phyloP scores from a whole-genome alignment of 2,113 vertebrate species.

The Hemichromis elongatus region DNA sequence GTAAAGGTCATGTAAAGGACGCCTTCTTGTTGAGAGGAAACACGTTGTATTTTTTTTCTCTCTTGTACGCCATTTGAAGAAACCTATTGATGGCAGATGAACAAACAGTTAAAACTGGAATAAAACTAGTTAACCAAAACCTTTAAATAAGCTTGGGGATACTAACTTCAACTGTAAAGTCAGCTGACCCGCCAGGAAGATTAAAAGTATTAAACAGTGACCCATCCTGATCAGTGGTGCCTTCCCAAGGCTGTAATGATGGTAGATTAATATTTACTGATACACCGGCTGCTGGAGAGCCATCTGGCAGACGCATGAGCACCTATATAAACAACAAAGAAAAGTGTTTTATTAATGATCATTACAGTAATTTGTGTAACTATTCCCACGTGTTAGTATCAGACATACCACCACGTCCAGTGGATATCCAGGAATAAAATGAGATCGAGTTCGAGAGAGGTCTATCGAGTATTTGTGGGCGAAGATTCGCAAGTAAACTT shows the following conservation, averaged over 20 bases:
- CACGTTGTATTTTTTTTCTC: slow-evolving; percentile 6
- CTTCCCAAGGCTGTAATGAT: not conserved
- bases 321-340: slow-evolving; percentile 25
- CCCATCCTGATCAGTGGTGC: slow-evolving; percentile 55
- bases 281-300: slow-evolving; percentile 52
- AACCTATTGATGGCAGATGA: slow-evolving; percentile 31
- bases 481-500: slow-evolving; percentile 71
- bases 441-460: slow-evolving; percentile 72
- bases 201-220: slow-evolving; percentile 27
- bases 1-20: slow-evolving; percentile 55
- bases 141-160: not conserved
- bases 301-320: slow-evolving; percentile 49
- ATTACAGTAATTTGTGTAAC: not conserved
- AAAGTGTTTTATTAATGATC: not conserved
- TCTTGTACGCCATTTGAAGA: slow-evolving; percentile 26
- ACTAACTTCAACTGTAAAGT: slow-evolving; percentile 52
- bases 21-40: slow-evolving; percentile 28
- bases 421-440: slow-evolving; percentile 69
- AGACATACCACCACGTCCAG: slow-evolving; percentile 72
- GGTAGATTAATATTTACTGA: slow-evolving; percentile 21
- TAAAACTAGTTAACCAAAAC: not conserved
- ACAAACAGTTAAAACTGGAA: not conserved
- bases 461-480: slow-evolving; percentile 74
- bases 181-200: not conserved
- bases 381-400: not conserved